phyloP scores from a whole-genome alignment of 2,888 invertebrate genomes.

The Napeogenes inachia region DNA sequence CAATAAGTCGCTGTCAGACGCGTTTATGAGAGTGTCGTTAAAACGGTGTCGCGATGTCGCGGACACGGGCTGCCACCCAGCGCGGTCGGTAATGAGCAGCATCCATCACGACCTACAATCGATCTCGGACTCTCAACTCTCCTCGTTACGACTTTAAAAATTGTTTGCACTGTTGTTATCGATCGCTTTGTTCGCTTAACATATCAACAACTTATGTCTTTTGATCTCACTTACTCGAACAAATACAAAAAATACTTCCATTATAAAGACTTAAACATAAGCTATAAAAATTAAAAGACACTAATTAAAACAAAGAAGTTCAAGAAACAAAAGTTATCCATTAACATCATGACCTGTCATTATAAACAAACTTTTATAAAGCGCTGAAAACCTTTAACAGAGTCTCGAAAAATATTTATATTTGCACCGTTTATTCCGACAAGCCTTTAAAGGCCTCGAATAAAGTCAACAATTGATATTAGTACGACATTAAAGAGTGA shows the following conservation, averaged over 20 bases:
- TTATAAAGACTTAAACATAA: too few species aligned
- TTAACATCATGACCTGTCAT: neutral
- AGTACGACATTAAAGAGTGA: constrained; percentile 56
- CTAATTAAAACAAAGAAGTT: too few species aligned
- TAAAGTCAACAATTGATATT: constrained; percentile 44
- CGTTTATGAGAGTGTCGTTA: constrained; percentile 62
- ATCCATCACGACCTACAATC: constrained; percentile 69
- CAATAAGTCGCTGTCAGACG: constrained; percentile 61
- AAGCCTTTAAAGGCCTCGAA: constrained; percentile 1
- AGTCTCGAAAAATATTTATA: neutral
- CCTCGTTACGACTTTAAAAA: constrained; percentile 1
- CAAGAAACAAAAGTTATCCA: neutral
- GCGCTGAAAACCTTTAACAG: neutral
- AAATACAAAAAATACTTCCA: too few species aligned
- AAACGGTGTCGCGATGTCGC: constrained; percentile 39
- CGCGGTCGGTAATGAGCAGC: constrained; percentile 58
- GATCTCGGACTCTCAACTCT: constrained; percentile 32
- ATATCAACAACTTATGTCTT: neutral
- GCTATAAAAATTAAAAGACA: too few species aligned
- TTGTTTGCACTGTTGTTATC: neutral
- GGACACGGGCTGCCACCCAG: constrained; percentile 50
- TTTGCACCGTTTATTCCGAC: neutral
- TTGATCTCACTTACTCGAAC: neutral
- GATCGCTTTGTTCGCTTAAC: constrained; percentile 8
- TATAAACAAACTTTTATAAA: neutral